Evolutionary conservation across 2,888 invertebrate species (phyloP), one percentile per base, ranked within the genome.

Genomic region (Drosophila infuscata): DNA sequence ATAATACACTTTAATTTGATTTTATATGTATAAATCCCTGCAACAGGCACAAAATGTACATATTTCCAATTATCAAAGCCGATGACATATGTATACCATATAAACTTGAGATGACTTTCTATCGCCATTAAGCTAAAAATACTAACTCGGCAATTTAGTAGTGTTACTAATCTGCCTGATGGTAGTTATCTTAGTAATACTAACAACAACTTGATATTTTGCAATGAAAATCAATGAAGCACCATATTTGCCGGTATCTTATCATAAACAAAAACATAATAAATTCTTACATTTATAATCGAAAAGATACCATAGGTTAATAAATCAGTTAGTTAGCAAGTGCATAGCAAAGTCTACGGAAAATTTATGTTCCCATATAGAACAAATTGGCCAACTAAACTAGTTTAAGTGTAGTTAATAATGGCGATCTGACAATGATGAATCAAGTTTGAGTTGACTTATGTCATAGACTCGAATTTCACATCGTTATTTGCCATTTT

Each of bases 91-190:
- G n/a, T n/a, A n/a, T n/a, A 2, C 9, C 54, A 35, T 3, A 69
- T 62, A 0, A 80, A 76, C 38, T 41, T 30, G 0, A 78, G 38
- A 20, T 33, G 58, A 43, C 51, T 76, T n/a, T 33, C n/a, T 1
- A 46, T 36, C n/a, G 29, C 35, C 15, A 65, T 30, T 43, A 51
- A 60, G 0, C 29, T 0, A 0, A 65, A 61, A n/a, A 72, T 66
- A 3, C 3, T 17, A 17, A 1, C 3, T 17, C 15, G 0, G 11
- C 7, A 46, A 12, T 46, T 15, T 46, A 15, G n/a, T n/a, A 9
- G 41, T n/a, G n/a, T 8, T n/a, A 7, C 3, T n/a, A 41, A 8
- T n/a, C 41, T 36, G 8, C 17, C 17, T 17, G 17, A 6, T 15
- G 25, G 11, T 20, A 46, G 46, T 7, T 7, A 6, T 46, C 6